These are phyloP conservation scores for Parascotia fuliginaria DNA, from an alignment of 2,888 invertebrate species.

Conservation along the genomic window DNA sequence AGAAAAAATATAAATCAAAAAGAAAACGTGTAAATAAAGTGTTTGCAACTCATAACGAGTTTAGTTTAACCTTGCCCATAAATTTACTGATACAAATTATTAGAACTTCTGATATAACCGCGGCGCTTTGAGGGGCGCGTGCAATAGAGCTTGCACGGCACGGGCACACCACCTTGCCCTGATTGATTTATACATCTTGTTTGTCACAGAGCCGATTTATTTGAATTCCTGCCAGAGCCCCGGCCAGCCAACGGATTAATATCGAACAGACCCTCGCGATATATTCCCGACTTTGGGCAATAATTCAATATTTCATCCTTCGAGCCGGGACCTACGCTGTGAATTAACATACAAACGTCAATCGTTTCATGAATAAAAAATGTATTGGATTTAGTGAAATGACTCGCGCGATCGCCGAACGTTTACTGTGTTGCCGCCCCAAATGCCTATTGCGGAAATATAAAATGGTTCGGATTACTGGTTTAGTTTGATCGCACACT, in stretches of 20 bases:
- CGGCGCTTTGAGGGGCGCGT: conserved; percentile 59
- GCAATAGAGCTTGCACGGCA: conserved; percentile 81
- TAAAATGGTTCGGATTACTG: conserved; percentile 68
- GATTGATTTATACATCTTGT: conserved; percentile 87
- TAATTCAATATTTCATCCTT: conserved; percentile 85
- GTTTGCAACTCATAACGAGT: conserved; percentile 79
- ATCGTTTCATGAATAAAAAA: conserved; percentile 86
- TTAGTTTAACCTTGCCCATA: conserved; percentile 79
- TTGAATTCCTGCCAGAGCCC: conserved; percentile 83
- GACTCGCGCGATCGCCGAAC: conserved; percentile 72
- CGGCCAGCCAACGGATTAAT: conserved; percentile 83
- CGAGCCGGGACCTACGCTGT: conserved; percentile 77
- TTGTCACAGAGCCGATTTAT: conserved; percentile 85
- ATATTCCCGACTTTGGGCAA: conserved; percentile 82
- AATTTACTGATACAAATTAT: conserved; percentile 82
- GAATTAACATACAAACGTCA: conserved; percentile 86
- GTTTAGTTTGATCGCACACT: conserved; percentile 60
- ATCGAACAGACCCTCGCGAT: conserved; percentile 78
- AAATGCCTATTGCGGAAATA: conserved; percentile 73
- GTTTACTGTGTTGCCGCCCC: conserved; percentile 65
- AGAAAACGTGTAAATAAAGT: conserved; percentile 70
- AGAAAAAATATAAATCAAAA: conserved; percentile 68
- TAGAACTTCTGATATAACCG: conserved; percentile 65
- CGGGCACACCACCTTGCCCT: conserved; percentile 81
- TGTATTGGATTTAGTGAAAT: conserved; percentile 85